Evolutionary conservation across 2,888 invertebrate species (phyloP), one percentile per base, ranked within the genome.

Genomic region (Baronia brevicornis): DNA sequence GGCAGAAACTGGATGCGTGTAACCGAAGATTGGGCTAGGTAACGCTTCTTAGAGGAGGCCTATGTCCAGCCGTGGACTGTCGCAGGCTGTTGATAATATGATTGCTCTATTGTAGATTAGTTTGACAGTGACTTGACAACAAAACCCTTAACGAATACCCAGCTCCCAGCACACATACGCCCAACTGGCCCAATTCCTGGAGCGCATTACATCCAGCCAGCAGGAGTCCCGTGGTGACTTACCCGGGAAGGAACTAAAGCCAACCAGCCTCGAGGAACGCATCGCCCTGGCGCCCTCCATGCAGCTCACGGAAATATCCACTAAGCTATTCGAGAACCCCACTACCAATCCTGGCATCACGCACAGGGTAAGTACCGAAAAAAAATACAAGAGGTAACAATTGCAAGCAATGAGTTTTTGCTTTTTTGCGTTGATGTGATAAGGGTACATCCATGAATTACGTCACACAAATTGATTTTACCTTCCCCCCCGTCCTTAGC

Each of bases 131-230:
- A 12, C 8, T 24, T 12, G 7, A 5, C 11, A 4, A 2, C 4
- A 7, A 7, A 9, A 13, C n/a, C 5, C 15, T 9, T 26, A 10
- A 1, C 0, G 1, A 4, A n/a, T 5, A 7, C 7, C 21, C 59
- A 93, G 93, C 50, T 85, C 93, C 15, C 93, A 95, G 58, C 91
- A 94, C 73, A 90, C 92, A 43, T 94, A 94, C 66, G 85, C 89
- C 15, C 80, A 94, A 29, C 79, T 95, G 58, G 91, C 91, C 0
- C 89, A 90, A 43, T 90, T 91, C 43, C 87, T 94, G 4, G 93
- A 94, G 53, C 87, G 89, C 30, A 87, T 93, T 35, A 91, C 91
- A 4, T 85, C 86, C 0, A 77, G 77, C 35, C 69, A 64, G 20
- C 77, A 72, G 32, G 77, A 75, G 24, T 49, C 59, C 3, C 51